These are phyloP conservation scores for Hippopotamyrus pictus DNA, from an alignment of 2,797 vertebrate species.

Conservation along the genomic window DNA sequence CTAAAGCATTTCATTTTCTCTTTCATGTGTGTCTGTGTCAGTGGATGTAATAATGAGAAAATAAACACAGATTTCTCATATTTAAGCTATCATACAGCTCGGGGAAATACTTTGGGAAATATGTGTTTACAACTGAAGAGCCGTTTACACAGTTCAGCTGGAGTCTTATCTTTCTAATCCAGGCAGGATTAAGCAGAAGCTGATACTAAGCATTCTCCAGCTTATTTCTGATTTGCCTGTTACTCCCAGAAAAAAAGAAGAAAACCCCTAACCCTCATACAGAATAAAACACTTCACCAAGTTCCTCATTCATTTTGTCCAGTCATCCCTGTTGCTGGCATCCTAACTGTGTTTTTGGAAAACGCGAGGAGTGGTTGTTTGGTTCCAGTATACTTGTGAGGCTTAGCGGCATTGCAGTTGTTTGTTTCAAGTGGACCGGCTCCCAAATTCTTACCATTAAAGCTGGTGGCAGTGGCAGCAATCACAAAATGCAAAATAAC, in stretches of 20 bases:
- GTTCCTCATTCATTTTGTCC: slow-evolving; percentile 8
- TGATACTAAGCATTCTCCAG: not conserved
- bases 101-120: not conserved
- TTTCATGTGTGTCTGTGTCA: not conserved
- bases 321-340: not conserved
- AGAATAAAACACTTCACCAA: slow-evolving; percentile 9
- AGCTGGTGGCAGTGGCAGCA: not conserved
- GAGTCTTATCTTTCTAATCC: slow-evolving; percentile 23
- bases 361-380: not conserved
- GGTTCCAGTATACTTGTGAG: not conserved
- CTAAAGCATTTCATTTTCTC: slow-evolving; percentile 1
- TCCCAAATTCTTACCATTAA: not conserved
- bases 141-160: slow-evolving; percentile 5
- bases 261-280: not conserved
- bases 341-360: not conserved
- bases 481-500: not conserved
- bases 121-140: slow-evolving; percentile 16
- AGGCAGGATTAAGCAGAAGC: slow-evolving; percentile 20
- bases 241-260: not conserved
- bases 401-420: not conserved
- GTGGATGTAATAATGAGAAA: slow-evolving; percentile 3
- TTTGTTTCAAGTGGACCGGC: not conserved
- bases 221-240: not conserved
- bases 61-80: slow-evolving; percentile 19
- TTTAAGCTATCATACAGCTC: not conserved